phyloP scores from a whole-genome alignment of 2,113 vertebrate species.

The Crotalus tigris region DNA sequence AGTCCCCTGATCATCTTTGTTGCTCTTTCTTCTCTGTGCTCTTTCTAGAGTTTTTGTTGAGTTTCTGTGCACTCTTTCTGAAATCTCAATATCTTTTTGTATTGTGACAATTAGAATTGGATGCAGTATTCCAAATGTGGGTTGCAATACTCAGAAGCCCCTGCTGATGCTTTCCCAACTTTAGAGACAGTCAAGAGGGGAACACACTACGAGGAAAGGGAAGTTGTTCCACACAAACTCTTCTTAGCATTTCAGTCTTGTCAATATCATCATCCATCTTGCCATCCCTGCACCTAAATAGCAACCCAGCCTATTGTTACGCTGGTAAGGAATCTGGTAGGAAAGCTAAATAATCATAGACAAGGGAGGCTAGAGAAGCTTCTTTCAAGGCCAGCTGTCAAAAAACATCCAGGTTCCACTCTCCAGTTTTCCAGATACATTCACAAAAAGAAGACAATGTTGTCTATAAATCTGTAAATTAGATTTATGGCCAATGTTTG shows the following conservation, averaged over 20 bases:
- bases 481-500: background rate
- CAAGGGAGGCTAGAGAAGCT: background rate
- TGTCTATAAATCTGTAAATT: background rate
- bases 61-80: background rate
- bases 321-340: background rate
- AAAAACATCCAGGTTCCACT: background rate
- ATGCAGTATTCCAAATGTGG: background rate
- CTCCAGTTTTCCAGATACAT: background rate
- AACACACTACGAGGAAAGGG: background rate
- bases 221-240: background rate
- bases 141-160: background rate
- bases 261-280: background rate
- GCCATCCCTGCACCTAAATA: background rate
- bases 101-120: background rate
- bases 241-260: background rate
- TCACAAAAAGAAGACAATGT: background rate
- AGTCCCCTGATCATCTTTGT: background rate
- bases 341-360: background rate
- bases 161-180: background rate
- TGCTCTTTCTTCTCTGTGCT: background rate
- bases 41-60: background rate
- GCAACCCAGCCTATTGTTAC: background rate
- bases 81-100: background rate
- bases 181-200: background rate
- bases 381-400: background rate